Base-by-base conservation (phyloP, 1,140 invertebrate genomes). In the Drosophila fuyamai region DNA sequence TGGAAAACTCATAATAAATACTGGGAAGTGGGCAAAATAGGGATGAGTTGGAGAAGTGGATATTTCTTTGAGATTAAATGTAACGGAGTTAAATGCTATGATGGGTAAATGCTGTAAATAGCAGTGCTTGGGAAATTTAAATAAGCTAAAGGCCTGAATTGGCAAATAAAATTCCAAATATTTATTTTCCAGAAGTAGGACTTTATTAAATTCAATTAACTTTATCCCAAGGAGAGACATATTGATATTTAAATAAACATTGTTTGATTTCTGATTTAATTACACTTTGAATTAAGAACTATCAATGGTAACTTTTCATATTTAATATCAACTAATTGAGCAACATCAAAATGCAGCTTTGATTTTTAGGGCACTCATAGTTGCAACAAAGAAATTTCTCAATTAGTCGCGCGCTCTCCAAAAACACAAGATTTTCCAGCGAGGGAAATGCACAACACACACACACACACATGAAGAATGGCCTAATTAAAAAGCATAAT, bases 401-500 rank as follows among this genome's bases (percentile, higher is more conserved):
- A 76, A 75, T 76, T 76, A 75, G 73, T 75, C 41, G 72, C 35
- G 59, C 73, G 46, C 71, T 58, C 9, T 53, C 14, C 36, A 36
- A 47, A 50, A 40, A 55, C 29, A 62, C 14, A 36, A 48, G 18
- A 54, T 60, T 71, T 67, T 35, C 44, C 63, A 47, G 44, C 58
- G 36, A 32, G 47, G 48, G 41, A 71, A 75, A 43, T 51, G 72
- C 36, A 38, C 50, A 56, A 74, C 16, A 68, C 16, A 57, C 32
- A 61, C 63, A 32, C 38, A 58, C 32, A 53, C 58, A 29, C 48
- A 36, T 59, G 55, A 48, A 68, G 68, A 63, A 81, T 79, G 79
- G 66, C 79, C 79, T 88, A 86, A 86, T 86, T 86, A 86, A 86
- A 76, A 82, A 86, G 70, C 79, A 82, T 86, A 86, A 86, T 86